Base-by-base conservation (phyloP, 2,888 invertebrate genomes). In the Camponotus fellah region DNA sequence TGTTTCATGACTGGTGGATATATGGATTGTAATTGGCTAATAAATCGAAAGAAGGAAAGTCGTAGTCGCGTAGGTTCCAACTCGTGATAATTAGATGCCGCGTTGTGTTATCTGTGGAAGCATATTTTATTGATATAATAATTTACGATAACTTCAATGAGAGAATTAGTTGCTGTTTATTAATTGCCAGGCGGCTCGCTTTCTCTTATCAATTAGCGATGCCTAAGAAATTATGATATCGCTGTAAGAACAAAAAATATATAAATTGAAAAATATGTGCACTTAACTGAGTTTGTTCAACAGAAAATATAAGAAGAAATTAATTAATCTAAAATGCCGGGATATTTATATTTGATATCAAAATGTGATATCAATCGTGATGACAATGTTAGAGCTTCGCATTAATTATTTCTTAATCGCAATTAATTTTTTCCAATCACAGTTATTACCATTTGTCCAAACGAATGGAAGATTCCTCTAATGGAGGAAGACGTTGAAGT, bases 11-110 rank as follows among this genome's bases (percentile, higher is more conserved):
- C 43, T 37, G 60, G 58, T 56, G 71, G 26, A 80, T 80, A 72
- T 62, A 80, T 80, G 72, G 79, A 80, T 80, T 80, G 79, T 80
- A 80, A 80, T 80, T 80, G 79, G 79, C 72, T 80, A 72, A 80
- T 80, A 80, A 80, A 80, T 72, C 60, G 79, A 72, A 53, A n/a
- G 60, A 80, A 72, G 72, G 46, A 72, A 72, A 79, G 43, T 34
- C 43, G 21, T 21, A 53, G 32, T 56, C n/a, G 53, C 53, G n/a
- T 53, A 53, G 43, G 79, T 17, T 58, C 32, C 40, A 60, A 43
- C 37, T 46, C 79, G 60, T 37, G 79, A 80, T 80, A 80, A 80
- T 80, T 80, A 80, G 72, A 80, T 46, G 79, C 17, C 46, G 64
- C 64, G n/a, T 53, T 53, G n/a, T 49, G 21, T 34, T 40, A 68